Evolutionary conservation across 2,888 invertebrate genomes (phyloP).

Genomic region (Eurytoma adleriae): DNA sequence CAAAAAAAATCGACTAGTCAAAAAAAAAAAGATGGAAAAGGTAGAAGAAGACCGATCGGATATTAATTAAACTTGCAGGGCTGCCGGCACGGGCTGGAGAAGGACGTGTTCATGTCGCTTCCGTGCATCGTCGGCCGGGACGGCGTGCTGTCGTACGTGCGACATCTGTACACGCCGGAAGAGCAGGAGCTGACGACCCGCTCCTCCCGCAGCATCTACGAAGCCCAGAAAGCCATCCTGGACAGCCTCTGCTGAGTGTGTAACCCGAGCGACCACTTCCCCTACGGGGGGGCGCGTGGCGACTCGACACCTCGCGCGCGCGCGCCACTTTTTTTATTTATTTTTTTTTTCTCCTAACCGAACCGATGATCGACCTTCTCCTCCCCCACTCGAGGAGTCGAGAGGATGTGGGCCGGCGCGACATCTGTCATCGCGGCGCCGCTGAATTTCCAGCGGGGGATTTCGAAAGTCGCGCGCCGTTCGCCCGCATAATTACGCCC

Average conservation of each 20-base stretch:
- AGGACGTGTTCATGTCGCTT: slow-evolving; percentile 80
- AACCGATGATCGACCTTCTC: too few species aligned
- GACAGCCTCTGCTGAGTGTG: slow-evolving; percentile 60
- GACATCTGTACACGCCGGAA: slow-evolving; percentile 67
- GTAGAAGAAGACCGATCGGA: too few species aligned
- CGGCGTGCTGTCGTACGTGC: slow-evolving; percentile 69
- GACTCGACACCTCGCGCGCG: too few species aligned
- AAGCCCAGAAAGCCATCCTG: slow-evolving; percentile 65
- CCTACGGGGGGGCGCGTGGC: background rate
- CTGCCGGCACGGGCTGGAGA: slow-evolving; percentile 77
- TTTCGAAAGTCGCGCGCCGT: too few species aligned
- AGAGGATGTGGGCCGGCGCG: too few species aligned
- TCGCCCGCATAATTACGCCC: too few species aligned
- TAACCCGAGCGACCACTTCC: background rate
- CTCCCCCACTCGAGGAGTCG: too few species aligned
- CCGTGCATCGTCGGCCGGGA: slow-evolving; percentile 77
- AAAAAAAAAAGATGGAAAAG: too few species aligned
- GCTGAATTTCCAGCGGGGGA: too few species aligned
- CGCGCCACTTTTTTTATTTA: background rate
- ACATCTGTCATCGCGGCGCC: too few species aligned
- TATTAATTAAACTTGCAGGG: slow-evolving; percentile 61
- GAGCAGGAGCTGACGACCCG: slow-evolving; percentile 67
- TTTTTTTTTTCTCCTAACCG: too few species aligned
- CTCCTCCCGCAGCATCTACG: slow-evolving; percentile 69
- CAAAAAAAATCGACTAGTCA: too few species aligned